Evolutionary conservation across 2,888 invertebrate species (phyloP).

Genomic region (Idaea biselata): DNA sequence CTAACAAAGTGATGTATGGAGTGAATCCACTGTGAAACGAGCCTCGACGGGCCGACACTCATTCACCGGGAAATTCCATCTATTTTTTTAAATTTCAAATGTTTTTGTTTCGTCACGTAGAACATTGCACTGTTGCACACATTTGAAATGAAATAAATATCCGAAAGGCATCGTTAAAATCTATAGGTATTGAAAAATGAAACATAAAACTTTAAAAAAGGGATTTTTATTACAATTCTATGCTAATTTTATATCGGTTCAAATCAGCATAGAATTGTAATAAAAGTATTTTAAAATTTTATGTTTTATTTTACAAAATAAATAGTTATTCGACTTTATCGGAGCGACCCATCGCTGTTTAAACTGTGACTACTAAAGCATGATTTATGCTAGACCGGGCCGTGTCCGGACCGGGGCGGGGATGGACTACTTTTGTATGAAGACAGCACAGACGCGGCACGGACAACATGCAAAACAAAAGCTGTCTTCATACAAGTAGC

Average conservation of each 20-base stretch:
- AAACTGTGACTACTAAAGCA: no score
- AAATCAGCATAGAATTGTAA: not conserved
- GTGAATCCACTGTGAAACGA: constrained; percentile 58
- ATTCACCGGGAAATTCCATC: constrained; percentile 34
- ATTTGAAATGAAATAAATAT: not conserved
- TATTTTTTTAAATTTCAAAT: constrained; percentile 25
- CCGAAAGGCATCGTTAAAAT: not conserved
- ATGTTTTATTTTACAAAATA: no score
- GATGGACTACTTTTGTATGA: no score
- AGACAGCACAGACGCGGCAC: no score
- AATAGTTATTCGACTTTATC: no score
- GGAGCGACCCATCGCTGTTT: no score
- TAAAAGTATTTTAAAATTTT: no score
- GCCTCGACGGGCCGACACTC: constrained; percentile 36
- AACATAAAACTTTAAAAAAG: not conserved
- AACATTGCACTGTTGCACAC: not conserved
- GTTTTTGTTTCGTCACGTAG: constrained; percentile 12
- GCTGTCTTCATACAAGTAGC: no score
- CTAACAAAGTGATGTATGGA: constrained; percentile 69
- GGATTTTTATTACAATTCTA: not conserved
- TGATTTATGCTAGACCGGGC: no score
- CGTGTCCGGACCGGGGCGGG: no score
- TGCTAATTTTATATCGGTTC: not conserved
- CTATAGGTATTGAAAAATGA: not conserved
- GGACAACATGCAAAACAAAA: no score